A percentile compares a stretch with the other conserved stretches of the same genome.
These are phyloP conservation scores for Rhinichthys osculus DNA, from an alignment of 2,797 vertebrate genomes.

Conservation along the genomic window DNA sequence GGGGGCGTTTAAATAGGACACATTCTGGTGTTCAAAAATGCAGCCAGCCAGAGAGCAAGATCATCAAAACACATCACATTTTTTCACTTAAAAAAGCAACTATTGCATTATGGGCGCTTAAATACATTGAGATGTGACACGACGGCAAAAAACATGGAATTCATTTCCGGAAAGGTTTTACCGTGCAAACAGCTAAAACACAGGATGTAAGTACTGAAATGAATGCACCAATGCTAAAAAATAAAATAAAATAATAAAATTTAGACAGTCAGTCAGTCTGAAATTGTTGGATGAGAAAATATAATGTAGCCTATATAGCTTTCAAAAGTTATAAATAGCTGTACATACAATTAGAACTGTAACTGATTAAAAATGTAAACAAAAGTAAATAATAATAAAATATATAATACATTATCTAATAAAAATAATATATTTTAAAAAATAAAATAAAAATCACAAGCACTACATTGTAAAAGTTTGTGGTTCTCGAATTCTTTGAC, in stretches of 20 bases:
- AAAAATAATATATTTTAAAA: neutral
- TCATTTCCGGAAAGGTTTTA: neutral
- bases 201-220: neutral
- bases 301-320: neutral
- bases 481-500: neutral
- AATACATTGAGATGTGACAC: neutral
- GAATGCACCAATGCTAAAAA: neutral
- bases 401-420: neutral
- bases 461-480: neutral
- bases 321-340: neutral
- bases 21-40: neutral
- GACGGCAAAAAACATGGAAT: neutral
- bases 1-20: neutral
- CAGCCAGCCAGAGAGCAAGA: neutral
- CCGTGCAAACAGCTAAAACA: neutral
- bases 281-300: neutral
- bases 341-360: neutral
- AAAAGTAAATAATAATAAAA: neutral
- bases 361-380: neutral
- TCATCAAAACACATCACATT: neutral
- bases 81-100: neutral
- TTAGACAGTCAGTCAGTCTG: neutral
- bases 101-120: neutral
- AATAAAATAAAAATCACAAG: rapidly evolving
- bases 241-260: neutral